Evolutionary conservation across 2,888 invertebrate genomes (phyloP), one percentile per base, ranked within the genome.

Genomic region (Aleiodes testaceus): DNA sequence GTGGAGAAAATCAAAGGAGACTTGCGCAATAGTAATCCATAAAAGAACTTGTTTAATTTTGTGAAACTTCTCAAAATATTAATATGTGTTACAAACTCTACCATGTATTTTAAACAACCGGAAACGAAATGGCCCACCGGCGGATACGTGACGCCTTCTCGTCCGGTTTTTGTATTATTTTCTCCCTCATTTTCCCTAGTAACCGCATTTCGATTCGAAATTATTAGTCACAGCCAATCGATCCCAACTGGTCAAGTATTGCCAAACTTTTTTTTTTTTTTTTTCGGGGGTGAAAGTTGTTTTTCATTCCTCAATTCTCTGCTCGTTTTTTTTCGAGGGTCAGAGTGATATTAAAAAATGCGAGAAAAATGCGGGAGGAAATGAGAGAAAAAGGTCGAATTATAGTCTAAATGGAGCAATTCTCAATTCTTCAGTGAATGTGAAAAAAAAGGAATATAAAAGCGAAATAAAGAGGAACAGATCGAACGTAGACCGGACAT

Each of bases 391-490:
- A 1, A 63, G 14, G 45, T 63, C 70, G 72, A 81, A 84, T 85
- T 84, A 82, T 81, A 82, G 82, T 84, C 83, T 77, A 71, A 67
- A 70, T 73, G 66, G 69, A 74, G 74, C 72, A 77, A 76, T 30
- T 42, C 16, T 44, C n/a, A n/a, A n/a, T 26, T 64, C 3, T 26
- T 49, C 20, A 18, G 20, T n/a, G 36, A 63, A n/a, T 63, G 52
- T 53, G 64, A 72, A 59, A 70, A 65, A 53, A 12, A 66, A 52
- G 45, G 50, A 61, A 20, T 18, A 52, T 61, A 67, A 49, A 52
- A 52, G 63, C 47, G 55, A 69, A 65, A 61, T 61, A 66, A 72
- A 70, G 70, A 73, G 49, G 53, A 69, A 53, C 22, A 70, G 70
- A 70, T 73, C 67, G 52, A 53, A 47, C 50, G 53, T 45, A 64